Base-by-base conservation (phyloP, 2,797 vertebrate species). In the Prunella strophiata region DNA sequence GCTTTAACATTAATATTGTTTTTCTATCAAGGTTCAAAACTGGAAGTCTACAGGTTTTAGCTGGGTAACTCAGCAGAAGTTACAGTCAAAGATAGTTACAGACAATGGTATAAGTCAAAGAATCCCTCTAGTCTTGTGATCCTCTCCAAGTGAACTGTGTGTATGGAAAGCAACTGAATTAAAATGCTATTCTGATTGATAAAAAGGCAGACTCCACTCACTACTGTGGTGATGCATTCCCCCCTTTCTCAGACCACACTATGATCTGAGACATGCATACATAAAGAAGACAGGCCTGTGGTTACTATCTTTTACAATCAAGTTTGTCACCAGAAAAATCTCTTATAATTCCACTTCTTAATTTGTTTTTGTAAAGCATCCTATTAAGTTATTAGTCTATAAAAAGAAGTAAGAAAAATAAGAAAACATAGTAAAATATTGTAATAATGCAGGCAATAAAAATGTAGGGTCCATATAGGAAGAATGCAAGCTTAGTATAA, bases 381-480 rank as follows among this genome's bases (percentile, higher is more conserved):
- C 36, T n/a, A 61, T 38, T 10, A 68, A 63, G 17, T 30, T n/a
- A 67, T 30, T 45, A 29, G 25, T 61, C 30, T 50, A 55, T 29
- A 68, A 65, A 83, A 50, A 70, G 3, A 10, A 27, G 7, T 7
- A 42, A 45, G 34, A 43, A 71, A 87, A 81, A 73, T 21, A 80
- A 25, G 32, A 85, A 55, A 55, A 87, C 22, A 7, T 40, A 1
- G 7, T 30, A 51, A 65, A 23, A 32, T 51, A 51, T 11, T 43
- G 21, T 29, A 92, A 62, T n/a, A 82, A 18, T 30, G 30, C 22
- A 73, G 54, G 21, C 50, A 88, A n/a, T 71, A 72, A 88, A 96
- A 84, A 62, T 0, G 0, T 15, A 38, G 13, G 4, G 15, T 38
- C 52, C 29, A 17, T 65, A 43, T 0, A 63, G 34, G 55, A 94